Conservation (phyloP, 2,888 invertebrate species). For the Agapetus fuscipes region DNA sequence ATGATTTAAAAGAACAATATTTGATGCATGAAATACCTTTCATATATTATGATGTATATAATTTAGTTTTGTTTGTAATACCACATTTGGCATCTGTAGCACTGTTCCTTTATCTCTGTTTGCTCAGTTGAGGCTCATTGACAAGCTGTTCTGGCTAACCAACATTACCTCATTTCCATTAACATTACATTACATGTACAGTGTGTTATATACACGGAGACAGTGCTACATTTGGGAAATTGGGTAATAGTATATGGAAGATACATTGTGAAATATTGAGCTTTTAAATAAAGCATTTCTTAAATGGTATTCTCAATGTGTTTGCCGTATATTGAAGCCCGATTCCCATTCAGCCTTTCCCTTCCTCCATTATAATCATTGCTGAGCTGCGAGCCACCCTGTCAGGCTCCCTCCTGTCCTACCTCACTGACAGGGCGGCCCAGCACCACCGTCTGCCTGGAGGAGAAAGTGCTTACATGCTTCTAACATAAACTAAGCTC, state of each 20-base stretch:
- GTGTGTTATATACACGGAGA: slow-evolving; percentile 32
- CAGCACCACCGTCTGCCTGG: too few species aligned
- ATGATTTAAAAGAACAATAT: slow-evolving; percentile 21
- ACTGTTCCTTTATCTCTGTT: slow-evolving; percentile 28
- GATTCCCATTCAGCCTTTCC: slow-evolving; percentile 23
- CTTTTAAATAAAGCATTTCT: slow-evolving; percentile 58
- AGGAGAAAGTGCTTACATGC: too few species aligned
- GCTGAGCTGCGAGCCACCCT: background rate
- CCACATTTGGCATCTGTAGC: slow-evolving; percentile 52
- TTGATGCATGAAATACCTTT: slow-evolving; percentile 21
- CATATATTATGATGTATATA: slow-evolving; percentile 20
- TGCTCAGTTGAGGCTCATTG: slow-evolving; percentile 14
- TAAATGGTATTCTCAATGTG: slow-evolving; percentile 55
- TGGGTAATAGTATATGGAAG: slow-evolving; percentile 63
- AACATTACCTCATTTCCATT: slow-evolving; percentile 3
- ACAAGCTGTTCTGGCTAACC: slow-evolving; percentile 12
- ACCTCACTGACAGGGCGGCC: too few species aligned
- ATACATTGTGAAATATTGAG: slow-evolving; percentile 53
- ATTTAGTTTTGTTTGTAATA: slow-evolving; percentile 39
- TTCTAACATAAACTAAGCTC: too few species aligned
- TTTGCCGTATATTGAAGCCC: slow-evolving; percentile 47
- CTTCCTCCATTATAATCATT: slow-evolving; percentile 14
- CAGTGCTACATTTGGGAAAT: slow-evolving; percentile 49
- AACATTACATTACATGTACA: slow-evolving; percentile 3
- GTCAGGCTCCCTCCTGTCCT: too few species aligned